Conservation (phyloP, 2,888 invertebrate genomes). For the Rugalucina vietnamica region DNA sequence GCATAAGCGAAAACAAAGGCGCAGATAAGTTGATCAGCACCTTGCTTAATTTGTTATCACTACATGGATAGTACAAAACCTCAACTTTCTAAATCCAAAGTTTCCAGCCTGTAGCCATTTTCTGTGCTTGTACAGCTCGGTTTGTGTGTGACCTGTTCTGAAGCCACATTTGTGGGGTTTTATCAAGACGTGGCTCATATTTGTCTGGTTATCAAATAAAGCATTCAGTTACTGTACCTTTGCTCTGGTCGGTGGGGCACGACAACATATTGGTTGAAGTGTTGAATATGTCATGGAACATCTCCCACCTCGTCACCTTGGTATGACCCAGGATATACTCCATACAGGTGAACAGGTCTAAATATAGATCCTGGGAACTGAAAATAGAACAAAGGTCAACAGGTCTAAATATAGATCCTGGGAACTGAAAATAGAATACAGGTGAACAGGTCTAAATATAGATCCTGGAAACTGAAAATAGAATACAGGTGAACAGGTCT, state of each 20-base stretch:
- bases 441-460: conserved; percentile 68
- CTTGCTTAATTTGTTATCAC: no score
- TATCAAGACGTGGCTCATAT: background rate
- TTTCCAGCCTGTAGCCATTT: no score
- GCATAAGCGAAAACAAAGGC: no score
- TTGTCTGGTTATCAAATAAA: no score
- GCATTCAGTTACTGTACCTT: conserved; percentile 45
- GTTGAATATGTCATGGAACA: conserved; percentile 75
- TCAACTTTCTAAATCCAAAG: no score
- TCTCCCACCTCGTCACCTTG: conserved; percentile 66
- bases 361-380: conserved; percentile 70
- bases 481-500: conserved; percentile 50
- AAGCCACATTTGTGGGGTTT: background rate
- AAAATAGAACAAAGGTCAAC: conserved; percentile 37
- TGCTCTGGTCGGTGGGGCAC: conserved; percentile 65
- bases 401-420: background rate
- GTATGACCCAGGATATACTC: conserved; percentile 68
- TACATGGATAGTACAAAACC: no score
- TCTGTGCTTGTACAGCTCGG: no score
- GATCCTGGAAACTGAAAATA: conserved; percentile 68
- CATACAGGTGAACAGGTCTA: conserved; percentile 70
- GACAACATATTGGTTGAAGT: conserved; percentile 69
- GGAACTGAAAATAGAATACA: conserved; percentile 65
- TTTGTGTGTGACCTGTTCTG: background rate
- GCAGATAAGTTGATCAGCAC: no score